Conservation (phyloP, 2,113 vertebrate genomes). For the Coregonus clupeaformis region DNA sequence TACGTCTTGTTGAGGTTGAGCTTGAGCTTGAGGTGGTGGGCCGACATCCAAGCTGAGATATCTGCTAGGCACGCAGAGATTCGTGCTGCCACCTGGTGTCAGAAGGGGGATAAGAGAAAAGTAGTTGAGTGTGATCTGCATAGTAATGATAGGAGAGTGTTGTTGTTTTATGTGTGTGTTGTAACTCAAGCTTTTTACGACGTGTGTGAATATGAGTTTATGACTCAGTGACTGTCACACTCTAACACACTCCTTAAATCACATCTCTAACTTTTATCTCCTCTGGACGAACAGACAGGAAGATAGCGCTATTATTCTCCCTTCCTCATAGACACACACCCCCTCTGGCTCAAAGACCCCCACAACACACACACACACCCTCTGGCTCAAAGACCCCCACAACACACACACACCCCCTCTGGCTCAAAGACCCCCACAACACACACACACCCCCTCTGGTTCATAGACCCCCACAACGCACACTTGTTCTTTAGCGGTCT, state of each 20-base stretch:
- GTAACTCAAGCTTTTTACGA: slow-evolving; percentile 61
- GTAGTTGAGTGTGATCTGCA: too few species aligned
- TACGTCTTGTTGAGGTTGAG: too few species aligned
- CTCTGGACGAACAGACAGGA: slow-evolving; percentile 62
- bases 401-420: slow-evolving; percentile 16
- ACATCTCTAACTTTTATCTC: slow-evolving; percentile 68
- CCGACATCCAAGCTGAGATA: too few species aligned
- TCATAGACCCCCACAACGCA: slow-evolving; percentile 28
- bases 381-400: background rate
- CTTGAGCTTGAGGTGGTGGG: too few species aligned
- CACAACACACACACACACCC: slow-evolving; percentile 3
- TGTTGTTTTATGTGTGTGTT: slow-evolving; percentile 64
- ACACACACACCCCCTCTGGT: background rate
- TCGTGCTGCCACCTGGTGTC: too few species aligned
- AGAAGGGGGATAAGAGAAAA: too few species aligned
- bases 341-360: background rate
- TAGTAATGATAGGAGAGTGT: too few species aligned
- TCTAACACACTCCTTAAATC: slow-evolving; percentile 73
- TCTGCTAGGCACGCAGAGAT: too few species aligned
- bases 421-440: slow-evolving; percentile 15
- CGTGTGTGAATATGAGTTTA: slow-evolving; percentile 72
- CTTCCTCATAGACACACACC: slow-evolving; percentile 12
- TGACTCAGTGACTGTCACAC: slow-evolving; percentile 72
- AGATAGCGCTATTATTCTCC: slow-evolving; percentile 65
- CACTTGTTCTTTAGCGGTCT: slow-evolving; percentile 37